A percentile compares a stretch with the other conserved stretches of the same genome.
Conservation (phyloP, 2,113 vertebrate species). For the Muntiacus reevesi region DNA sequence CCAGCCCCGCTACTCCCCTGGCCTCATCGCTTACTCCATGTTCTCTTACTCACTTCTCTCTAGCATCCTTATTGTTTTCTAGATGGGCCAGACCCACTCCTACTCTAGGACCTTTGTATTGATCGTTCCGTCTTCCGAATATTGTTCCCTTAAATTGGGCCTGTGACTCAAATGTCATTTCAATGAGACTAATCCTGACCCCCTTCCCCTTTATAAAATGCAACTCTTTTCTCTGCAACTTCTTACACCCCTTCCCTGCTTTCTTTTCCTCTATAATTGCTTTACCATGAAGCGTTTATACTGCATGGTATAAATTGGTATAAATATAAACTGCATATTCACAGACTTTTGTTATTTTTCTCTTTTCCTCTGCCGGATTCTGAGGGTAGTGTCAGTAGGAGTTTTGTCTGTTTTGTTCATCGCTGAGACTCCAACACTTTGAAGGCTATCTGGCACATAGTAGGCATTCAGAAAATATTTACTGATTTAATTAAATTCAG, state of each 20-base stretch:
- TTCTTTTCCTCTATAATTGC: neutral
- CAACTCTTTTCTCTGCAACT: neutral
- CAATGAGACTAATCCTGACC: neutral
- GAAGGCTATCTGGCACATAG: neutral
- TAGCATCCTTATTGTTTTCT: neutral
- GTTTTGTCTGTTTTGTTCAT: neutral
- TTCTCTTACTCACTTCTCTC: neutral
- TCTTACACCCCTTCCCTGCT: neutral
- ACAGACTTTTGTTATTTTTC: neutral
- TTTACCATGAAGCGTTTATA: neutral
- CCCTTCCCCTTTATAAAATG: neutral
- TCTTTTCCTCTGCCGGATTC: neutral
- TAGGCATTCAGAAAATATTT: neutral
- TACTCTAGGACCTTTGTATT: neutral
- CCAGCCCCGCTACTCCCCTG: fast-evolving
- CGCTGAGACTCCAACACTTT: neutral
- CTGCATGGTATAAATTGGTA: no score
- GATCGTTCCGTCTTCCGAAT: neutral
- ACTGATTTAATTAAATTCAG: neutral
- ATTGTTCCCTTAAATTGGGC: neutral
- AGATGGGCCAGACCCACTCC: neutral
- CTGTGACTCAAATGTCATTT: neutral
- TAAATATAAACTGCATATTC: neutral
- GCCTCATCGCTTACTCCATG: fast-evolving
- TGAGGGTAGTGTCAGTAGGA: neutral